Percentiles rank a stretch among this genome's conserved stretches.
Conservation (phyloP, 2,888 invertebrate species). For the Ennomos quercinarius region DNA sequence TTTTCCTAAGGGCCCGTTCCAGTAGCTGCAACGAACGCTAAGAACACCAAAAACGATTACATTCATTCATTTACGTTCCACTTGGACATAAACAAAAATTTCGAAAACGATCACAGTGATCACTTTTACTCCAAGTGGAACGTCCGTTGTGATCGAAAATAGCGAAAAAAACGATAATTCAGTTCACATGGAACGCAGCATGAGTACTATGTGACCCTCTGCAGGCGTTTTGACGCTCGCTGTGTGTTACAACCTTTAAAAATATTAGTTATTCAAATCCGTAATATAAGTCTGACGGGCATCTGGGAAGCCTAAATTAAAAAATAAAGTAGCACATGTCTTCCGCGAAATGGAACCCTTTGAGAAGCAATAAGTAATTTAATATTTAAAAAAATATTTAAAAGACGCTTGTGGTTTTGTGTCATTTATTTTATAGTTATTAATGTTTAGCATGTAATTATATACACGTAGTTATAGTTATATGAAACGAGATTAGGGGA, state of each 20-base stretch:
- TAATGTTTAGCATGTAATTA: conserved; percentile 56
- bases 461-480: conserved; percentile 40
- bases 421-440: conserved; percentile 53
- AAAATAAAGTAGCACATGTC: conserved; percentile 54
- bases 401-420: conserved; percentile 41
- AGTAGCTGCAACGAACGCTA: too few species aligned
- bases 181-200: too few species aligned
- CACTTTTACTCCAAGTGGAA: too few species aligned
- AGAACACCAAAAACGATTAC: too few species aligned
- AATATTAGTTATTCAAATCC: conserved; percentile 10
- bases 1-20: too few species aligned
- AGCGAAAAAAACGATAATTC: too few species aligned
- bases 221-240: too few species aligned
- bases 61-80: too few species aligned
- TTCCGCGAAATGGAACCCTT: conserved; percentile 70
- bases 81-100: too few species aligned
- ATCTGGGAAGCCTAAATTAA: conserved; percentile 42
- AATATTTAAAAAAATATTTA: conserved; percentile 36
- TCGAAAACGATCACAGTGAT: too few species aligned
- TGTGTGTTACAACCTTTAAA: background rate
- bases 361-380: conserved; percentile 69
- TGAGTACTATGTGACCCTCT: too few species aligned
- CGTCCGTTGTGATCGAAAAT: too few species aligned
- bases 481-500: conserved; percentile 52
- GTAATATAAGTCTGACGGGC: conserved; percentile 25